Conservation (phyloP, 2,797 vertebrate species). For the Halcyon badia region DNA sequence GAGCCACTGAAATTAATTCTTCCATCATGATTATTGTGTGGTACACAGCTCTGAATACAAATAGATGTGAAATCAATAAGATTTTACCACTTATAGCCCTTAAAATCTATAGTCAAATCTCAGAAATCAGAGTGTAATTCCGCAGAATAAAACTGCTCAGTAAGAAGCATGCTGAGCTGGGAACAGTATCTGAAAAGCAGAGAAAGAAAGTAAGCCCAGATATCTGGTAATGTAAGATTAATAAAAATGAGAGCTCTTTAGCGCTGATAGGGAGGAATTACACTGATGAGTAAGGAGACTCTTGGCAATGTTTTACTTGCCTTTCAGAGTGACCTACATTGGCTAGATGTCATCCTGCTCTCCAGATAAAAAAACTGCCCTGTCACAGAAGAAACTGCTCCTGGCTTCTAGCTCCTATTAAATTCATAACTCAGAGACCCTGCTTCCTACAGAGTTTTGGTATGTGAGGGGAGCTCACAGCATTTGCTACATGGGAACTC, state of each 20-base stretch:
- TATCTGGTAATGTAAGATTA: neutral
- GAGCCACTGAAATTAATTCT: slow-evolving; percentile 19
- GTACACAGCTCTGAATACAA: slow-evolving; percentile 27
- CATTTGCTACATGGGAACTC: neutral
- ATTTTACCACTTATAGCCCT: slow-evolving; percentile 14
- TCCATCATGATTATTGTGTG: slow-evolving; percentile 25
- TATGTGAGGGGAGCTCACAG: neutral
- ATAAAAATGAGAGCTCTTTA: neutral
- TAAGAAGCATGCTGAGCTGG: neutral
- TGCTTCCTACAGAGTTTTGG: neutral
- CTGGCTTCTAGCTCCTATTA: neutral
- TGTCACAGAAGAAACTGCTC: neutral
- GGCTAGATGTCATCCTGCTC: neutral
- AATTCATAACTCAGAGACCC: neutral
- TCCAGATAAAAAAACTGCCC: neutral
- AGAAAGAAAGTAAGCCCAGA: neutral
- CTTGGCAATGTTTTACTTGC: neutral
- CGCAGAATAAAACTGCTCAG: neutral
- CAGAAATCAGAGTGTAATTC: neutral
- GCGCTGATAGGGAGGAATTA: neutral
- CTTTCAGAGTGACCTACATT: neutral
- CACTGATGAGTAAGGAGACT: neutral
- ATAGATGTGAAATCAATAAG: slow-evolving; percentile 19
- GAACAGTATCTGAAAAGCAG: neutral
- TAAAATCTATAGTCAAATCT: slow-evolving; percentile 45